A percentile compares a stretch with the other conserved stretches of the same genome.
Conservation (phyloP, 2,888 invertebrate species). For the Branchellion lobata region DNA sequence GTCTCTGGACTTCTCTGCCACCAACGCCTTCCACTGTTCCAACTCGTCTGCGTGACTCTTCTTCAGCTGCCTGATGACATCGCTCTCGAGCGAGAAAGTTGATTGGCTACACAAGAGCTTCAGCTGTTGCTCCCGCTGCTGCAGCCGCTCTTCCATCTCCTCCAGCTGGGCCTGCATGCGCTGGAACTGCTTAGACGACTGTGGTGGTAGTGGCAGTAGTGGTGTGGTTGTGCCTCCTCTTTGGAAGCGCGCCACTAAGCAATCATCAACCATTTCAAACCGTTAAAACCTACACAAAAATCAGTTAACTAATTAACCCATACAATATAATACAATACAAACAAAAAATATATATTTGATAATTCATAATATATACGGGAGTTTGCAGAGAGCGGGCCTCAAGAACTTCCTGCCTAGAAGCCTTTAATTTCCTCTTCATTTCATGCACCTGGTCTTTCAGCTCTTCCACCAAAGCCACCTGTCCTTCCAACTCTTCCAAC, state of each 20-base stretch:
- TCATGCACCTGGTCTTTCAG: background rate
- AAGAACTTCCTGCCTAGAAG: background rate
- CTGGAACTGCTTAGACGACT: constrained; percentile 1
- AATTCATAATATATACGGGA: background rate
- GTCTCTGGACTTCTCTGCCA: constrained; percentile 27
- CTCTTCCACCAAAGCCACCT: background rate
- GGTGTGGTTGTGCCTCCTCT: no score
- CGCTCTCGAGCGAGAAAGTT: background rate
- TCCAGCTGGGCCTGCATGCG: background rate
- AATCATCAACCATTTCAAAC: no score
- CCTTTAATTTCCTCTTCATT: background rate
- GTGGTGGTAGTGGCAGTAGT: background rate
- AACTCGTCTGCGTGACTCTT: background rate
- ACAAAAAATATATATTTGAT: background rate
- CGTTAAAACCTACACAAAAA: no score
- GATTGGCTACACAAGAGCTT: background rate
- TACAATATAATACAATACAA: background rate
- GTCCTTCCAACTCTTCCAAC: background rate
- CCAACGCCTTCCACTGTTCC: constrained; percentile 23
- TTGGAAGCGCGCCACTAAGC: no score
- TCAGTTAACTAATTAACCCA: no score
- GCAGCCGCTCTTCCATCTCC: constrained; percentile 13
- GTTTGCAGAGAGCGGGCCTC: constrained; percentile 8
- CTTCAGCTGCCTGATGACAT: background rate
- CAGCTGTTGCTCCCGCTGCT: background rate